Conservation (phyloP, 2,888 invertebrate genomes). For the Ichneumon xanthorius region DNA sequence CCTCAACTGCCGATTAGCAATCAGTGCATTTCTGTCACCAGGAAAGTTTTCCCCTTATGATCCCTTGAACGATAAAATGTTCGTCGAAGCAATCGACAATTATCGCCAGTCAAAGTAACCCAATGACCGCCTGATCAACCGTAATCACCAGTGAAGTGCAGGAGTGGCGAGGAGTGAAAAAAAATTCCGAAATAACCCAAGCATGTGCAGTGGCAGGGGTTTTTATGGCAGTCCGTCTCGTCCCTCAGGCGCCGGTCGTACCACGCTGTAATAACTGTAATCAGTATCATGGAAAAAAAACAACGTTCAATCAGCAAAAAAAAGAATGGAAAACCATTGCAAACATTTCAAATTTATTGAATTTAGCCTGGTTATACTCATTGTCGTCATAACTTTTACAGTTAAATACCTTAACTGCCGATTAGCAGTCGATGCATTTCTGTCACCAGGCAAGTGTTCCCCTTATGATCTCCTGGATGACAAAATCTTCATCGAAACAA, state of each 20-base stretch:
- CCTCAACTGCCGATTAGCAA: no score
- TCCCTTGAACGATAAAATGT: neutral
- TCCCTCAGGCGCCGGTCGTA: conserved; percentile 24
- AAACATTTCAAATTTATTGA: no score
- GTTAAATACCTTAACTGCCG: no score
- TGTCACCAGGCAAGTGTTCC: no score
- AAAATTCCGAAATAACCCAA: conserved; percentile 19
- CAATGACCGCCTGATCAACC: neutral
- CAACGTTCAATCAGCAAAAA: no score
- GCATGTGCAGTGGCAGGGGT: conserved; percentile 5
- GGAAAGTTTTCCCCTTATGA: no score
- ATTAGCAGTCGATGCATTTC: no score
- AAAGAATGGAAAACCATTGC: no score
- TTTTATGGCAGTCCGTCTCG: conserved; percentile 32
- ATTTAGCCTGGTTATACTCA: no score
- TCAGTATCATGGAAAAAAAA: conserved; percentile 42
- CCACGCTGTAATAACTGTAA: conserved; percentile 47
- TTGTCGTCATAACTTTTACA: no score
- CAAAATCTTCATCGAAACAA: neutral
- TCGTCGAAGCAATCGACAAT: neutral
- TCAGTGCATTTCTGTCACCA: no score
- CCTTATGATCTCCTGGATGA: neutral
- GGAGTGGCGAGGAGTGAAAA: neutral
- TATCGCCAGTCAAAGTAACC: neutral
- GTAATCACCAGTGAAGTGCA: neutral